A percentile compares a stretch with the other conserved stretches of the same genome.
Conservation (phyloP, 2,888 invertebrate genomes). For the Dimorphilus gyrociliatus region DNA sequence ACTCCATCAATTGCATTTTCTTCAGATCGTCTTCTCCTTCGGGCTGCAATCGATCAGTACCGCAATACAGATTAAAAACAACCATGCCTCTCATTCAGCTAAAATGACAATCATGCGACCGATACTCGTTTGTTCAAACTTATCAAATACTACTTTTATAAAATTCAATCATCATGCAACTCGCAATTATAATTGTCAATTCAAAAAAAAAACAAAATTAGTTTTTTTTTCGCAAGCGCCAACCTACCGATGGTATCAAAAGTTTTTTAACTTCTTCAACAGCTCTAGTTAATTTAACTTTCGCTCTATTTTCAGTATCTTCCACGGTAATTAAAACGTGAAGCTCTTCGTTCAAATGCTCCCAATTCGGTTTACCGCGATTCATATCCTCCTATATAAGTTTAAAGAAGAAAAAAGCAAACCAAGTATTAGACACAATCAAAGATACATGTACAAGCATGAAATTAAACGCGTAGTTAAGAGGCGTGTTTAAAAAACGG, state of each 20-base stretch:
- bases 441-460: background rate
- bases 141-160: too few relatives aligned
- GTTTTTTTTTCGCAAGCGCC: too few relatives aligned
- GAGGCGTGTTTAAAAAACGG: too few relatives aligned
- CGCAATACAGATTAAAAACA: too few relatives aligned
- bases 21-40: conserved; percentile 99
- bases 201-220: too few relatives aligned
- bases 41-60: conserved; percentile 62
- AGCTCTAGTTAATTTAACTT: conserved; percentile 80
- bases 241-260: conserved; percentile 72
- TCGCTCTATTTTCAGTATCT: conserved; percentile 90
- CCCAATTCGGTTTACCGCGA: conserved; percentile 99
- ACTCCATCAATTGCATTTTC: conserved; percentile 97
- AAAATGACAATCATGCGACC: too few relatives aligned
- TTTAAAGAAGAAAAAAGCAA: conserved; percentile 6
- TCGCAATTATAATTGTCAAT: too few relatives aligned
- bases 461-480: background rate
- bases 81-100: too few relatives aligned
- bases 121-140: too few relatives aligned
- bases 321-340: conserved; percentile 97
- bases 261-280: conserved; percentile 95
- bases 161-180: too few relatives aligned
- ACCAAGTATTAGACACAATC: too few relatives aligned
- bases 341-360: conserved; percentile 92
- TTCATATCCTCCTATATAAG: conserved; percentile 81